Percentiles rank a stretch among this genome's conserved stretches.
These are phyloP conservation scores for Drosophila cracens DNA, from an alignment of 2,888 invertebrate species.

Conservation along the genomic window DNA sequence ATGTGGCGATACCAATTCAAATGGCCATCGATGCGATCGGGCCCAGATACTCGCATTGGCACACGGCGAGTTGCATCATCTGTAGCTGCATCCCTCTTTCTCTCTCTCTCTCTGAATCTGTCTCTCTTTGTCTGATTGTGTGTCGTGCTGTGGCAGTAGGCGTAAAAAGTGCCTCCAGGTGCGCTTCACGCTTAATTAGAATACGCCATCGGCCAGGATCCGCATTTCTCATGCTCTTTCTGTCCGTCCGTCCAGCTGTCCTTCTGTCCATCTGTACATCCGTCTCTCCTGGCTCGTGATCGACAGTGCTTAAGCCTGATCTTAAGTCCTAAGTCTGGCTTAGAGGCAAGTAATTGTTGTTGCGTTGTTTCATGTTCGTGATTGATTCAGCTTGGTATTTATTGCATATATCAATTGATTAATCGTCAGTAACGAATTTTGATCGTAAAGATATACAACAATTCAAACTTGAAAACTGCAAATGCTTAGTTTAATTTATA, in stretches of 20 bases:
- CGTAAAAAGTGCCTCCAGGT: constrained; percentile 83
- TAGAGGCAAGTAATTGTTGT: constrained; percentile 6
- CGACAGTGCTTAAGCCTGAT: constrained; percentile 15
- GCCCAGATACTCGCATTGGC: constrained; percentile 39
- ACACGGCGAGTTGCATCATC: constrained; percentile 46
- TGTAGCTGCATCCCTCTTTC: constrained; percentile 3
- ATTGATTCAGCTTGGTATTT: constrained; percentile 61
- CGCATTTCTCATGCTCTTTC: constrained; percentile 22
- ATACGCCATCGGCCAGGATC: constrained; percentile 61
- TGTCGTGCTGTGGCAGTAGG: constrained; percentile 56
- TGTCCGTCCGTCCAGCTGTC: constrained; percentile 8
- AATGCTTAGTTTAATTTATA: background rate
- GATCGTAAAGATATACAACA: constrained; percentile 26
- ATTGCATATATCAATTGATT: constrained; percentile 54
- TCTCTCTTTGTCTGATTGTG: constrained; percentile 5
- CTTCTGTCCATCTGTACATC: background rate
- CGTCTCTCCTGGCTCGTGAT: constrained; percentile 9
- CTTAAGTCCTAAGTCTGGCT: constrained; percentile 17
- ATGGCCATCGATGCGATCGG: constrained; percentile 64
- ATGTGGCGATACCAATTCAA: constrained; percentile 73
- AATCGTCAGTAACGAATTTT: constrained; percentile 38
- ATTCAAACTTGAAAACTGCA: constrained; percentile 4
- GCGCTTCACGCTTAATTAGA: constrained; percentile 85
- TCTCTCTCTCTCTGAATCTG: background rate
- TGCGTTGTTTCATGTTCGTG: constrained; percentile 42